Evolutionary conservation across 2,113 vertebrate genomes (phyloP).

Genomic region (Brienomyrus longianalis): DNA sequence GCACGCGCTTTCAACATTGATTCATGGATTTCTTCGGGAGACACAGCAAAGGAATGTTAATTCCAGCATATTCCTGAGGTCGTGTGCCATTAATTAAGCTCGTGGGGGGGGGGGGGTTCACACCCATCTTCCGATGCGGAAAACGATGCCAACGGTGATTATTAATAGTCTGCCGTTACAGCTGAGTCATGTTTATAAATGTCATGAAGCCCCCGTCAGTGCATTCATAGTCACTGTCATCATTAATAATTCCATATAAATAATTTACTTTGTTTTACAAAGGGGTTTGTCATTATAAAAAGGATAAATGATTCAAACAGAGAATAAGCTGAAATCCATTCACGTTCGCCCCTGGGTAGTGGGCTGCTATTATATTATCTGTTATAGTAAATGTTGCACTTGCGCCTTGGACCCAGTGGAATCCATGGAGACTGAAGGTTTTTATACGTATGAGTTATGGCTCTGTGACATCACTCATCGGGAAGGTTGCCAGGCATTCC

Average conservation of each 20-base stretch:
- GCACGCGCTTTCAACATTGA: not conserved
- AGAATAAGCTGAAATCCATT: not conserved
- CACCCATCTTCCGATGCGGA: not conserved
- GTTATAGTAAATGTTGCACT: not conserved
- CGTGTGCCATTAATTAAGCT: not conserved
- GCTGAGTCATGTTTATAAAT: constrained; percentile 18
- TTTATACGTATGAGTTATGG: not conserved
- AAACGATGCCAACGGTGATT: not conserved
- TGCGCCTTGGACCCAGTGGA: not conserved
- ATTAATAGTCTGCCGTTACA: not conserved
- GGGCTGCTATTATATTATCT: not conserved
- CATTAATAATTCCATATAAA: constrained; percentile 10
- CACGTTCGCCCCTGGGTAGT: not conserved
- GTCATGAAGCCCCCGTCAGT: not conserved
- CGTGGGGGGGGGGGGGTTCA: not conserved
- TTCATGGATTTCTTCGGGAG: not conserved
- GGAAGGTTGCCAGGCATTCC: not conserved
- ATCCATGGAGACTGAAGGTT: not conserved
- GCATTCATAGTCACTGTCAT: constrained; percentile 5
- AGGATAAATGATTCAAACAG: not conserved
- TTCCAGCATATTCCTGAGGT: constrained; percentile 1
- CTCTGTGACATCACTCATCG: not conserved
- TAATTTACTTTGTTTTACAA: not conserved
- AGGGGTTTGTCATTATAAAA: constrained; percentile 4
- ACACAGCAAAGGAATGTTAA: not conserved